phyloP scores from a whole-genome alignment of 2,888 invertebrate species.

The Athalia rosae region DNA sequence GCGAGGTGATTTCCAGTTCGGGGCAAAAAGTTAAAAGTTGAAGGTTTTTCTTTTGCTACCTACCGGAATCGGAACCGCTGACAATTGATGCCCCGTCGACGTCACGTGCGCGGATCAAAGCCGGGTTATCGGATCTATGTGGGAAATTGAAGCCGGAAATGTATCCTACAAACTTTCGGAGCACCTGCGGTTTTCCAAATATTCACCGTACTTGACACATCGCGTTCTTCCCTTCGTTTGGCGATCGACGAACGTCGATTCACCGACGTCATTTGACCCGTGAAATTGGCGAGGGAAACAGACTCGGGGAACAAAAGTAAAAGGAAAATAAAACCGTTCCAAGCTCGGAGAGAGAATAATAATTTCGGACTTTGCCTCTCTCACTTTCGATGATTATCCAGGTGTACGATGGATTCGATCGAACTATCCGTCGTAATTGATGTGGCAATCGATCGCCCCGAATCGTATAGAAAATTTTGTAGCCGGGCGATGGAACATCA shows the following conservation, averaged over 20 bases:
- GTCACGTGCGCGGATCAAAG: neutral
- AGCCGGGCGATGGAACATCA: neutral
- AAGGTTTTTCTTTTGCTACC: too few relatives aligned
- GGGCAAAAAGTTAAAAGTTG: neutral
- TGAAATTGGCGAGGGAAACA: conserved; percentile 1
- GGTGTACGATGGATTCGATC: too few relatives aligned
- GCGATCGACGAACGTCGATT: neutral
- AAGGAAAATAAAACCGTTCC: too few relatives aligned
- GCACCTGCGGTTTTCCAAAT: neutral
- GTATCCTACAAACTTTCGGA: neutral
- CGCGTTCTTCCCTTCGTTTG: neutral
- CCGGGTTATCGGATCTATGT: conserved; percentile 7
- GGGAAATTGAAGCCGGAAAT: neutral
- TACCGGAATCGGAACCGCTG: too few relatives aligned
- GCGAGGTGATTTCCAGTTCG: neutral
- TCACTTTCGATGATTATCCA: too few relatives aligned
- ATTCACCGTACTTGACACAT: neutral
- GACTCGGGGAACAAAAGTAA: neutral
- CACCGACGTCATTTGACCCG: neutral
- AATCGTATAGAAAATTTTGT: too few relatives aligned
- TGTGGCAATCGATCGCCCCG: too few relatives aligned
- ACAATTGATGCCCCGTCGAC: neutral
- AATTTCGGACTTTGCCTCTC: too few relatives aligned
- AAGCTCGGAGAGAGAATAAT: too few relatives aligned
- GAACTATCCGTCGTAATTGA: too few relatives aligned